phyloP scores from a whole-genome alignment of 2,797 vertebrate species.

The Chlorospingus semifuscus region DNA sequence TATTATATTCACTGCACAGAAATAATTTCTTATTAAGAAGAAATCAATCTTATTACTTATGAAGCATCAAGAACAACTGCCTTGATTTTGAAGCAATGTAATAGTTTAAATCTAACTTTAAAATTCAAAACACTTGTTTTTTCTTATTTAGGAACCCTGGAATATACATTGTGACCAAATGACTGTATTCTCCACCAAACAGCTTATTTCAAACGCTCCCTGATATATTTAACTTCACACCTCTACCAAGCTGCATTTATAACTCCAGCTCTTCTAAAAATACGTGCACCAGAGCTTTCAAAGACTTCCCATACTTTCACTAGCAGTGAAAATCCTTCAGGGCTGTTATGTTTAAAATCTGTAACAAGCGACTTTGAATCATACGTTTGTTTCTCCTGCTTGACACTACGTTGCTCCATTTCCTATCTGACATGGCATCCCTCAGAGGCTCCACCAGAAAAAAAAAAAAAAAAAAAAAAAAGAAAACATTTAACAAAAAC shows the following conservation, averaged over 20 bases:
- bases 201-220: neutral
- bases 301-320: constrained; percentile 31
- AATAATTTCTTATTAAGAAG: neutral
- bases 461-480: neutral
- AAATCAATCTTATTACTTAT: neutral
- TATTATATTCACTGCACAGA: neutral
- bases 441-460: neutral
- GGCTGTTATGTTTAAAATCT: neutral
- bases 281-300: neutral
- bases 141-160: neutral
- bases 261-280: neutral
- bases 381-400: constrained; percentile 12
- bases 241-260: neutral
- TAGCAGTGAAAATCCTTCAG: constrained; percentile 33
- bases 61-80: neutral
- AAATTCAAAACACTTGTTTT: neutral
- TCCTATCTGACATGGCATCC: constrained; percentile 19
- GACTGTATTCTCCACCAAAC: neutral
- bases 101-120: neutral
- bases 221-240: neutral
- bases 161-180: neutral
- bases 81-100: neutral
- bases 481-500: neutral
- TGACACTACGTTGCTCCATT: constrained; percentile 28
- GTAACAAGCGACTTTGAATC: neutral